A percentile compares a stretch with the other conserved stretches of the same genome.
These are phyloP conservation scores for Cataglyphis albicans DNA, from an alignment of 2,888 invertebrate species.

Conservation along the genomic window DNA sequence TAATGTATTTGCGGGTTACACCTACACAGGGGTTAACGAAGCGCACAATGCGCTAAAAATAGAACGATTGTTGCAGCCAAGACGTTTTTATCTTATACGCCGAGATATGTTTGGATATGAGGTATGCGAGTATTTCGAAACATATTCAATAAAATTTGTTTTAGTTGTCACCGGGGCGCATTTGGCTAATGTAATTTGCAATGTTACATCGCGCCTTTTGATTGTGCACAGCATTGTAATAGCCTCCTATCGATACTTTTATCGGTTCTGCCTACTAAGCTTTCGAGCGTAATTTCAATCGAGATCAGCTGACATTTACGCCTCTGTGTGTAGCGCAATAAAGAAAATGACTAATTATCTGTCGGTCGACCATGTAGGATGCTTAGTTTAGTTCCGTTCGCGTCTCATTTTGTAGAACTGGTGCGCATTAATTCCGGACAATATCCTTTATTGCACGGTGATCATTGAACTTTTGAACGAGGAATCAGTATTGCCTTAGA, in stretches of 20 bases:
- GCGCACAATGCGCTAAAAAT: slow-evolving; percentile 47
- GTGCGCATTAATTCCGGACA: slow-evolving; percentile 62
- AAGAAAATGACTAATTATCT: slow-evolving; percentile 63
- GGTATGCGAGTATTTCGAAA: slow-evolving; percentile 45
- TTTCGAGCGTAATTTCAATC: slow-evolving; percentile 52
- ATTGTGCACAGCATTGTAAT: slow-evolving; percentile 11
- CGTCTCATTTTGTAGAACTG: slow-evolving; percentile 44
- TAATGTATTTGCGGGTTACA: slow-evolving; percentile 57
- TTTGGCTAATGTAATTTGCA: slow-evolving; percentile 33
- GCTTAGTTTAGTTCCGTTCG: background rate
- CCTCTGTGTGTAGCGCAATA: slow-evolving; percentile 40
- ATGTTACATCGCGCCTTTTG: slow-evolving; percentile 14
- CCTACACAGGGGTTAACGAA: slow-evolving; percentile 64
- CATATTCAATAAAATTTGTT: slow-evolving; percentile 30
- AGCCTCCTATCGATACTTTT: slow-evolving; percentile 14
- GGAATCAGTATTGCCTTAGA: slow-evolving; percentile 61
- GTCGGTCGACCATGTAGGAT: slow-evolving; percentile 55
- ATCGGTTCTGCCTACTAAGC: slow-evolving; percentile 23
- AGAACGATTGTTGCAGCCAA: slow-evolving; percentile 15
- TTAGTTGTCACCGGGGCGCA: background rate
- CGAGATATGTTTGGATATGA: slow-evolving; percentile 20
- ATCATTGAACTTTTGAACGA: slow-evolving; percentile 72
- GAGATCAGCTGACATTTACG: slow-evolving; percentile 63
- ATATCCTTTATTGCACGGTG: slow-evolving; percentile 59
- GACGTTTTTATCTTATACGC: slow-evolving; percentile 21